Evolutionary conservation across 2,888 invertebrate species (phyloP).

Genomic region (Scrobipalpa atriplicella): DNA sequence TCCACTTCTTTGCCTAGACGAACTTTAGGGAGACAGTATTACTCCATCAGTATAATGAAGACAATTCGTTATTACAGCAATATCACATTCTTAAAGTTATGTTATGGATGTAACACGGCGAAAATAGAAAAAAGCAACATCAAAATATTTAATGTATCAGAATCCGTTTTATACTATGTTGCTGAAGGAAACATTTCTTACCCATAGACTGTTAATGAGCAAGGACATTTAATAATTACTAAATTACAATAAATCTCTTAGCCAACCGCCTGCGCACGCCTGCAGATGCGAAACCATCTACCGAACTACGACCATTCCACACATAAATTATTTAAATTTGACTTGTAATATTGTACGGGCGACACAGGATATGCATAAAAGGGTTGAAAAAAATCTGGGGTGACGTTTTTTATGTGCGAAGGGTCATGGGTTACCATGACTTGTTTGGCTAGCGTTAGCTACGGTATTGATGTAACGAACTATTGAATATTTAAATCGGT

Average conservation of each 20-base stretch:
- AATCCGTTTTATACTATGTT: too few relatives aligned
- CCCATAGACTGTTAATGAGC: background rate
- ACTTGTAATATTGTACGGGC: slow-evolving; percentile 75
- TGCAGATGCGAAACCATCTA: slow-evolving; percentile 69
- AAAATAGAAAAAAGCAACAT: too few relatives aligned
- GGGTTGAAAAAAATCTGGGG: slow-evolving; percentile 76
- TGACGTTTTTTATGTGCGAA: slow-evolving; percentile 68
- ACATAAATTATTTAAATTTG: slow-evolving; percentile 82
- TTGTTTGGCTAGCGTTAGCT: slow-evolving; percentile 64
- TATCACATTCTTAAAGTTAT: too few relatives aligned
- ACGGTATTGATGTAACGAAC: slow-evolving; percentile 63
- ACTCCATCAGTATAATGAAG: too few relatives aligned
- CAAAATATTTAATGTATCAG: too few relatives aligned
- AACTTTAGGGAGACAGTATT: too few relatives aligned
- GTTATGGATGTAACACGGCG: too few relatives aligned
- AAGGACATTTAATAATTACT: slow-evolving; percentile 13
- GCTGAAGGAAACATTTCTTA: background rate
- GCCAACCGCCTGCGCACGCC: slow-evolving; percentile 44
- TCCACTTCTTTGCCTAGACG: too few relatives aligned
- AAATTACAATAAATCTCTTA: slow-evolving; percentile 34
- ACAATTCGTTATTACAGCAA: too few relatives aligned
- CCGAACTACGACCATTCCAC: slow-evolving; percentile 60
- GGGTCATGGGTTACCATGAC: slow-evolving; percentile 57
- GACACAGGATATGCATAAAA: slow-evolving; percentile 80
- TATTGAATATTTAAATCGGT: slow-evolving; percentile 68